Evolutionary conservation across 2,797 vertebrate species (phyloP).

Genomic region (Podargus strigoides): DNA sequence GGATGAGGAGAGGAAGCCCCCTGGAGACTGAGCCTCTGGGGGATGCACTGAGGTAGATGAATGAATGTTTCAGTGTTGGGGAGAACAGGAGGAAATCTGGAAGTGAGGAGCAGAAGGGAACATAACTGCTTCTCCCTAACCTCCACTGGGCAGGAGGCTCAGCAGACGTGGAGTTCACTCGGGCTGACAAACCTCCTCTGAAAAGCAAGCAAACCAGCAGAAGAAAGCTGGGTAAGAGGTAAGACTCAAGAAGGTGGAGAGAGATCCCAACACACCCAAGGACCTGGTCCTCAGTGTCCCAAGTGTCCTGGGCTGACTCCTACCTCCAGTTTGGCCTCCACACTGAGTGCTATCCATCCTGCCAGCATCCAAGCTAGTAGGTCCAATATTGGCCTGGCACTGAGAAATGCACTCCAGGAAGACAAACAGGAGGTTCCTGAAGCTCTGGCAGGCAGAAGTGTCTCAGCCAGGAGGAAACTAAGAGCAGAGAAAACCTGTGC

Average conservation of each 20-base stretch:
- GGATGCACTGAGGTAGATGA: not conserved
- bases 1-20: not conserved
- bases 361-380: not conserved
- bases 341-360: not conserved
- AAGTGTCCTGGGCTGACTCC: not conserved
- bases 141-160: not conserved
- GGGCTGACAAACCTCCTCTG: not conserved
- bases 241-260: not conserved
- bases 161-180: not conserved
- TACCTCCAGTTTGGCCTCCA: not conserved
- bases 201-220: not conserved
- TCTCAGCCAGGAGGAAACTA: not conserved
- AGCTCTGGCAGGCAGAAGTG: not conserved
- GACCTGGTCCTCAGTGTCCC: not conserved
- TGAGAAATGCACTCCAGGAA: not conserved
- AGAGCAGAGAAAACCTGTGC: not conserved
- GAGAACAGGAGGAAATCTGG: not conserved
- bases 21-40: not conserved
- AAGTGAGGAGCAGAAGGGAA: not conserved
- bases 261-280: not conserved
- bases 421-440: conserved; percentile 14
- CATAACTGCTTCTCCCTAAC: not conserved
- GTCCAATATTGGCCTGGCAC: conserved; percentile 11
- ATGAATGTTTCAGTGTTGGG: not conserved
- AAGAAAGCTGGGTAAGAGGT: not conserved